A percentile compares a stretch with the other conserved stretches of the same genome.
Evolutionary conservation across 1,140 invertebrate species (phyloP).

Genomic region (Harpegnathos saltator): DNA sequence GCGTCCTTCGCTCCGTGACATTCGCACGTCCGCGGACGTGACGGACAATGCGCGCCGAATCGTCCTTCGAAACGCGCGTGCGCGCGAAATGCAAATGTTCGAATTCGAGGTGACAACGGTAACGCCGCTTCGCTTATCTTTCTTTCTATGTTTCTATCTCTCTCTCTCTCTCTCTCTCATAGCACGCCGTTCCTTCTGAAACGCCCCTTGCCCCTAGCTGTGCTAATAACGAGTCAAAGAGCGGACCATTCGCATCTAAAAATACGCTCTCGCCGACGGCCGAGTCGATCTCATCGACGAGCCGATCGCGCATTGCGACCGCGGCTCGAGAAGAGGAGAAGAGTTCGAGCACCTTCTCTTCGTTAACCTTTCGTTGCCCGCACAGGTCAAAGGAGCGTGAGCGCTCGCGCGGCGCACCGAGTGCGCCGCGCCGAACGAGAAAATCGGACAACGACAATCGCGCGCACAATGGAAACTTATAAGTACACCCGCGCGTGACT

Average conservation of each 20-base stretch:
- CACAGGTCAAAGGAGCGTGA: not conserved
- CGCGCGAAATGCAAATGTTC: constrained; percentile 25
- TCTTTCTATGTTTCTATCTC: too few species aligned
- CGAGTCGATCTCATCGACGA: not conserved
- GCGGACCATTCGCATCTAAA: constrained; percentile 8
- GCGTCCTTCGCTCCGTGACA: not conserved
- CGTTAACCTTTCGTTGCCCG: not conserved
- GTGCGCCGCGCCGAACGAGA: too few species aligned
- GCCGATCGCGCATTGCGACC: not conserved
- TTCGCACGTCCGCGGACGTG: constrained; percentile 6
- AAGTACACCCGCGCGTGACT: too few species aligned
- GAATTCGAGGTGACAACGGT: constrained; percentile 17
- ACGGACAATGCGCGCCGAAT: constrained; percentile 1
- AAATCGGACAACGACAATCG: too few species aligned
- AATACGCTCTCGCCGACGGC: not conserved
- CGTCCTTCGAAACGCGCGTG: not conserved
- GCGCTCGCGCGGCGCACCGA: not conserved
- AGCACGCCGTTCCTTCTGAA: not conserved
- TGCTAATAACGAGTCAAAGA: not conserved
- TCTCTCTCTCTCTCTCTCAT: not conserved
- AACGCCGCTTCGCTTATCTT: not conserved
- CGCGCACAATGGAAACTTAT: too few species aligned
- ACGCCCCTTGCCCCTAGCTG: not conserved
- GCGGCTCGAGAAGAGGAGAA: not conserved
- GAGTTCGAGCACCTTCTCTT: not conserved